Percentiles rank a stretch among this genome's conserved stretches.
Conservation (phyloP, 1,140 invertebrate genomes). For the Apis florea region DNA sequence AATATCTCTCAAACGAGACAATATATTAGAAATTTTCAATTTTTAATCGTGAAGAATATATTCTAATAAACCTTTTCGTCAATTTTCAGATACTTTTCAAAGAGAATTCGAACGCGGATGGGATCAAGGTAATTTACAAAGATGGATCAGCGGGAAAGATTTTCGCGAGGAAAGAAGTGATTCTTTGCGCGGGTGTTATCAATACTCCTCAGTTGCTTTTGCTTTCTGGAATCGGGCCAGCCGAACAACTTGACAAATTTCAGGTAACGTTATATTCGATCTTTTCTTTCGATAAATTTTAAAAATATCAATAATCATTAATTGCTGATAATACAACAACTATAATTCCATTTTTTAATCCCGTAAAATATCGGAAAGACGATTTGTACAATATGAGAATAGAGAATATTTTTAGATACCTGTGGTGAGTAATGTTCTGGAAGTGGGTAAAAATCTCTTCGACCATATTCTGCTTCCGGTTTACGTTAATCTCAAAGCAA, state of each 20-base stretch:
- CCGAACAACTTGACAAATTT: constrained; percentile 76
- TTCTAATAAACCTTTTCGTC: not conserved
- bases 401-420: constrained; percentile 77
- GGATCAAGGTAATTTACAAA: constrained; percentile 81
- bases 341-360: not conserved
- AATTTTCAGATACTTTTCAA: constrained; percentile 68
- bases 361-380: not conserved
- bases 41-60: not conserved
- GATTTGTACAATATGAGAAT: not conserved
- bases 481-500: constrained; percentile 83
- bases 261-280: constrained; percentile 61
- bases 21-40: too few species aligned
- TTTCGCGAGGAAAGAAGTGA: constrained; percentile 84
- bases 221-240: constrained; percentile 85
- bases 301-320: not conserved
- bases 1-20: too few species aligned
- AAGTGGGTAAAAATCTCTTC: constrained; percentile 85
- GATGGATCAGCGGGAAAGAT: constrained; percentile 77
- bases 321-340: not conserved
- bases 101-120: constrained; percentile 63
- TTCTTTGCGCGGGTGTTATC: constrained; percentile 86
- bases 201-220: constrained; percentile 87
- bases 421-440: constrained; percentile 78
- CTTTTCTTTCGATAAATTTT: not conserved
- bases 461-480: constrained; percentile 88